Evolutionary conservation across 23 tunicate species (phyloP).

Genomic region (Phallusia fumigata): DNA sequence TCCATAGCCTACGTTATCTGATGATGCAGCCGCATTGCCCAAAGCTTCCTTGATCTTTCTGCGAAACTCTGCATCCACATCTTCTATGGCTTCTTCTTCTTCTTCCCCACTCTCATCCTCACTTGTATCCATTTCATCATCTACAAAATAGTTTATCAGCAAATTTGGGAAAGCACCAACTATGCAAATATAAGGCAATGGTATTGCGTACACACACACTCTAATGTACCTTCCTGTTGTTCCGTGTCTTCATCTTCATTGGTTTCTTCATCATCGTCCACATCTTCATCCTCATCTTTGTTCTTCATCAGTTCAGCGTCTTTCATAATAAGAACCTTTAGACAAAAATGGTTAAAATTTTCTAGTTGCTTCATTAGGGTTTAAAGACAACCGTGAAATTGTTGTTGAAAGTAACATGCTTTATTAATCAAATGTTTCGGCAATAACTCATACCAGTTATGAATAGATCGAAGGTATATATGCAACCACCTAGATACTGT

Average conservation of each 20-base stretch:
- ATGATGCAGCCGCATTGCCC: constrained; percentile 70
- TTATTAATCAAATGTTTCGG: too few species aligned
- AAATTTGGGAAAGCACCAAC: too few species aligned
- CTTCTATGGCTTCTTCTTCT: constrained; percentile 41
- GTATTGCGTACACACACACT: not conserved
- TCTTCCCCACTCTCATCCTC: constrained; percentile 34
- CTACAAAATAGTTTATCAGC: not conserved
- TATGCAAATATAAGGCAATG: too few species aligned
- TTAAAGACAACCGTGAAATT: too few species aligned
- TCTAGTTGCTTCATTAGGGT: too few species aligned
- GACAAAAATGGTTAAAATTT: too few species aligned
- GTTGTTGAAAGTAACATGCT: too few species aligned
- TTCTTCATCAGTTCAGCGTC: constrained; percentile 26
- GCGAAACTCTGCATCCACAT: constrained; percentile 55
- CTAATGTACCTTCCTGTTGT: not conserved
- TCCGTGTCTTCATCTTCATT: constrained; percentile 23
- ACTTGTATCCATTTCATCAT: constrained; percentile 15
- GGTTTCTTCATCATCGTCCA: constrained; percentile 18
- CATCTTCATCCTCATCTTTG: constrained; percentile 28
- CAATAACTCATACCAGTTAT: too few species aligned
- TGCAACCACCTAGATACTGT: too few species aligned
- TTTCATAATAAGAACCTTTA: constrained; percentile 38
- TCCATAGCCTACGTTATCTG: constrained; percentile 21
- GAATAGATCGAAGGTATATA: too few species aligned
- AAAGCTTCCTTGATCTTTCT: constrained; percentile 70